phyloP scores from a whole-genome alignment of 2,113 vertebrate genomes.

The Ranitomeya variabilis region DNA sequence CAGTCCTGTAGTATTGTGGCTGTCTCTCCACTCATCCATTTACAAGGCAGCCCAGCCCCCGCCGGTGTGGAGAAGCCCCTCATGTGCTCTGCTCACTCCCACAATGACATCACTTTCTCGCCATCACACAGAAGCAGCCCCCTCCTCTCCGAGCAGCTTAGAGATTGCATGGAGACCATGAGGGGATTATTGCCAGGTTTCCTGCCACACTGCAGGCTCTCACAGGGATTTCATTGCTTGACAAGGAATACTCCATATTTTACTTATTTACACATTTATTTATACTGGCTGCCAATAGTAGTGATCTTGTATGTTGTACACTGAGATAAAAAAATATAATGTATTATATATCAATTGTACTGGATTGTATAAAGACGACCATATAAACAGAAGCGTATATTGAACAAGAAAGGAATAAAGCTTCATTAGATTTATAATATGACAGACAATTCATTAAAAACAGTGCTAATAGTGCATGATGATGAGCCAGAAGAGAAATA shows the following conservation, averaged over 20 bases:
- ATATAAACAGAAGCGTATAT: too few species aligned
- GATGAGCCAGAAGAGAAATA: too few species aligned
- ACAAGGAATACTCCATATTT: background rate
- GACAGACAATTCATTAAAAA: too few species aligned
- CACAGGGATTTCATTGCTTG: background rate
- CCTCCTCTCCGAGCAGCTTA: background rate
- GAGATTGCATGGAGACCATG: background rate
- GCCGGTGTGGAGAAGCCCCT: background rate
- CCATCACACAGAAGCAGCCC: conserved; percentile 32
- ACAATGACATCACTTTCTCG: conserved; percentile 46
- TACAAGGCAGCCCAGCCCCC: conserved; percentile 25
- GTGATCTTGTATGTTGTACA: background rate
- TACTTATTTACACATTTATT: too few species aligned
- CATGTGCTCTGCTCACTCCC: conserved; percentile 30
- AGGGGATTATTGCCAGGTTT: conserved; percentile 23
- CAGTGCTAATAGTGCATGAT: too few species aligned
- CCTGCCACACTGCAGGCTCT: background rate
- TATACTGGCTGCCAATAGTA: background rate
- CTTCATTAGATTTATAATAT: too few species aligned
- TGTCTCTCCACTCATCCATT: conserved; percentile 46
- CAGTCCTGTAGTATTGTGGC: conserved; percentile 17
- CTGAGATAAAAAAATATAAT: background rate
- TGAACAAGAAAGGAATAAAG: too few species aligned
- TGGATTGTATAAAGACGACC: background rate
- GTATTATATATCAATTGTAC: background rate